These are phyloP conservation scores for Carduelis carduelis DNA, from an alignment of 2,797 vertebrate genomes.

Conservation along the genomic window DNA sequence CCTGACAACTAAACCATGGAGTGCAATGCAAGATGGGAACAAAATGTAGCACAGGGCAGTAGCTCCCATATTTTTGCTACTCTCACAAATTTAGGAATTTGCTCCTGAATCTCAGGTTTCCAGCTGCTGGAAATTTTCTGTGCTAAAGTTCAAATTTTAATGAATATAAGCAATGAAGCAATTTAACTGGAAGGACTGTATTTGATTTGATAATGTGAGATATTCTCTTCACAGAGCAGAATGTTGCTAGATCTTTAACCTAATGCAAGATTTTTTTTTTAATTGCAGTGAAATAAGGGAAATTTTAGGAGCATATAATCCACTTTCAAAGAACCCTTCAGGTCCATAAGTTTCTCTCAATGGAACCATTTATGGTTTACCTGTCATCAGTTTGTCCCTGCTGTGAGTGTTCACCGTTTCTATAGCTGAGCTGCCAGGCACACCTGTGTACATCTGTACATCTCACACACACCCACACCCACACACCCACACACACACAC, in stretches of 20 bases:
- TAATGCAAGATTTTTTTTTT: neutral
- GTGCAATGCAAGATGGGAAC: neutral
- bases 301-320: neutral
- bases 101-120: neutral
- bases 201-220: neutral
- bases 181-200: neutral
- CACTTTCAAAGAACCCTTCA: neutral
- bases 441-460: neutral
- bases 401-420: neutral
- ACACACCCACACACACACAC: neutral
- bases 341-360: neutral
- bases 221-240: neutral
- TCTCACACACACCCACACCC: neutral
- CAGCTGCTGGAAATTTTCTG: neutral
- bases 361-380: neutral
- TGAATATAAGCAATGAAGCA: neutral
- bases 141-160: neutral
- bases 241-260: neutral
- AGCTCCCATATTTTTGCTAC: neutral
- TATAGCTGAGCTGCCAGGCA: neutral
- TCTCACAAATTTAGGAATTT: neutral
- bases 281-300: neutral
- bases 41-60: neutral
- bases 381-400: neutral
- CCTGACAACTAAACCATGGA: neutral